Conservation (phyloP, 2,888 invertebrate species). For the Seira musarum region DNA sequence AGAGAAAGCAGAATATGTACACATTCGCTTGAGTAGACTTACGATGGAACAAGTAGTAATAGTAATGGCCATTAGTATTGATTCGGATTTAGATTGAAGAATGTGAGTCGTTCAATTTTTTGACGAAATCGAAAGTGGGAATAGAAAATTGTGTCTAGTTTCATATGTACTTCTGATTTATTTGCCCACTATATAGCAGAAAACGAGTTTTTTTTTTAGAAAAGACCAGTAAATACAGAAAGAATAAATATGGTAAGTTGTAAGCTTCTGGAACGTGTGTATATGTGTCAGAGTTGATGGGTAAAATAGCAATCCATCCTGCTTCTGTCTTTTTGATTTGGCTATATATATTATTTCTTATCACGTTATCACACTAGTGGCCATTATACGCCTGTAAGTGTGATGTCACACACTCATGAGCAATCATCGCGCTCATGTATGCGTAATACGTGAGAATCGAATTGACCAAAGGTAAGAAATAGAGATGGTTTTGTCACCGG, state of each 20-base stretch:
- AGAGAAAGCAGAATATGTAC: constrained; percentile 23
- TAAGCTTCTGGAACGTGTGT: background rate
- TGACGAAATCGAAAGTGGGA: constrained; percentile 36
- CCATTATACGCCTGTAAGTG: constrained; percentile 40
- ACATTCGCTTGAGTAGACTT: constrained; percentile 1
- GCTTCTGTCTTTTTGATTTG: constrained; percentile 35
- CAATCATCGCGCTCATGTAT: constrained; percentile 13
- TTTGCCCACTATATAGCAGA: background rate
- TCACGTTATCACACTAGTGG: constrained; percentile 18
- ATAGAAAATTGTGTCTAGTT: constrained; percentile 9
- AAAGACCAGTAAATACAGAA: background rate
- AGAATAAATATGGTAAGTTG: background rate
- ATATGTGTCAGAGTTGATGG: constrained; percentile 30
- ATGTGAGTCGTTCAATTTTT: constrained; percentile 63
- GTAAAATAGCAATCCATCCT: constrained; percentile 47
- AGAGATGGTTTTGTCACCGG: constrained; percentile 23
- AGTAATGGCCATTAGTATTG: constrained; percentile 63
- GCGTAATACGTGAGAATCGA: background rate
- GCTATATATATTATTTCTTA: constrained; percentile 43
- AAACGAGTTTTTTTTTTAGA: background rate
- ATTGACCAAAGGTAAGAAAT: background rate
- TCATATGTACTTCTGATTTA: constrained; percentile 11
- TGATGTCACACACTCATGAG: constrained; percentile 33
- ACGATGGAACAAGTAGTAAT: constrained; percentile 32
- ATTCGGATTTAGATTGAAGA: constrained; percentile 67